Conservation (phyloP, 2,797 vertebrate genomes). For the Alcedo quadribrachys region DNA sequence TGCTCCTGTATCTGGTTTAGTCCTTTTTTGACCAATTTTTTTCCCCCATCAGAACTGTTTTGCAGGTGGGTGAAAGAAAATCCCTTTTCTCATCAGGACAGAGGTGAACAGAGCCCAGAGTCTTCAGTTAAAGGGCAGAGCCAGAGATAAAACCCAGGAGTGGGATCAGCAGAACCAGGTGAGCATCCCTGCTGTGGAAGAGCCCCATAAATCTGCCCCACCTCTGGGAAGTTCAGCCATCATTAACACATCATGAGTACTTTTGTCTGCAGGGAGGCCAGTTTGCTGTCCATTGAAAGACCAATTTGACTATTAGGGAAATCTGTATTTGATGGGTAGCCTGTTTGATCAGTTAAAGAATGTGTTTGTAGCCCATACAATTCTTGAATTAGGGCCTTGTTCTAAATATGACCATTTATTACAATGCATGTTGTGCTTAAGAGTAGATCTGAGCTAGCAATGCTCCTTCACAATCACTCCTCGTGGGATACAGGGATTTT, state of each 20-base stretch:
- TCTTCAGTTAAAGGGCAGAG: not conserved
- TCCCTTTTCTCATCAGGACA: not conserved
- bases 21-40: not conserved
- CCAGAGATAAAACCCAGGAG: not conserved
- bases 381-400: constrained; percentile 10
- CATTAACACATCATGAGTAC: fast-evolving
- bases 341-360: not conserved
- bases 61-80: not conserved
- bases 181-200: not conserved
- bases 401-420: not conserved
- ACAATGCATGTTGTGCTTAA: not conserved
- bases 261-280: not conserved
- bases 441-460: not conserved
- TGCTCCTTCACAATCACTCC: not conserved
- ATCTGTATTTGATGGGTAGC: not conserved
- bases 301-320: not conserved
- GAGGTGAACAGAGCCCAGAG: not conserved
- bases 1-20: not conserved
- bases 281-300: not conserved
- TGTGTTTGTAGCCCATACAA: not conserved
- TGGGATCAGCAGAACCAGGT: not conserved
- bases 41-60: not conserved
- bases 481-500: not conserved
- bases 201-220: not conserved
- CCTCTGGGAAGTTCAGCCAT: not conserved